Evolutionary conservation across 2,797 vertebrate genomes (phyloP).

Genomic region (Sebastes itinus): DNA sequence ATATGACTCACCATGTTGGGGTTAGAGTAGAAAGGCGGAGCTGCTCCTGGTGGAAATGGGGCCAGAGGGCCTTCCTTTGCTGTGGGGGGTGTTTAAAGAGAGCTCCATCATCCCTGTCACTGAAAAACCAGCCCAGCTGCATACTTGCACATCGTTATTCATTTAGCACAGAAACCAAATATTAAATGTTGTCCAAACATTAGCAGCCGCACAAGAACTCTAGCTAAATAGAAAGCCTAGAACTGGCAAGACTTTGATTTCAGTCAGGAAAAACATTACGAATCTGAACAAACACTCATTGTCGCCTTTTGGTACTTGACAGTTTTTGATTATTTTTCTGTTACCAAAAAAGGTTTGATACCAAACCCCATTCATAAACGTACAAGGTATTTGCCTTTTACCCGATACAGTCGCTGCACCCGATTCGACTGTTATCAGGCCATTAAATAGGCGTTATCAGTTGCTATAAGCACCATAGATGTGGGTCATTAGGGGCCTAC

Average conservation of each 20-base stretch:
- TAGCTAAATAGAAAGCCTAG: neutral
- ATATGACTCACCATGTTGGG: constrained; percentile 33
- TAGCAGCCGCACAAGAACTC: neutral
- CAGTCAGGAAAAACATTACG: neutral
- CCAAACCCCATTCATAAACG: too few relatives aligned
- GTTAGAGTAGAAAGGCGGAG: neutral
- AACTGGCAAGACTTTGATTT: neutral
- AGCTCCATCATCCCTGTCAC: constrained; percentile 27
- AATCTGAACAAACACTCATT: too few relatives aligned
- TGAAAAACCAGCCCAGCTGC: constrained; percentile 51
- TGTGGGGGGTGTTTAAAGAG: constrained; percentile 36
- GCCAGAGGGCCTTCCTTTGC: constrained; percentile 30
- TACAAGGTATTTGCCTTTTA: too few relatives aligned
- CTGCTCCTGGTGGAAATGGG: constrained; percentile 3
- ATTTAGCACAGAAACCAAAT: neutral
- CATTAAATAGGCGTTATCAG: too few relatives aligned
- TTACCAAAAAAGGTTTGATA: too few relatives aligned
- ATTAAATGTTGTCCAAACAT: neutral
- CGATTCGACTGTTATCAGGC: too few relatives aligned
- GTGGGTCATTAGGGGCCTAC: too few relatives aligned
- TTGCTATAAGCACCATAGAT: too few relatives aligned
- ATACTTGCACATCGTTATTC: neutral
- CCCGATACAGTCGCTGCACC: too few relatives aligned
- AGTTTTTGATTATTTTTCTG: too few relatives aligned
- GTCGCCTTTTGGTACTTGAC: too few relatives aligned